Conservation (phyloP, 2,888 invertebrate species). For the Malacosoma neustria region DNA sequence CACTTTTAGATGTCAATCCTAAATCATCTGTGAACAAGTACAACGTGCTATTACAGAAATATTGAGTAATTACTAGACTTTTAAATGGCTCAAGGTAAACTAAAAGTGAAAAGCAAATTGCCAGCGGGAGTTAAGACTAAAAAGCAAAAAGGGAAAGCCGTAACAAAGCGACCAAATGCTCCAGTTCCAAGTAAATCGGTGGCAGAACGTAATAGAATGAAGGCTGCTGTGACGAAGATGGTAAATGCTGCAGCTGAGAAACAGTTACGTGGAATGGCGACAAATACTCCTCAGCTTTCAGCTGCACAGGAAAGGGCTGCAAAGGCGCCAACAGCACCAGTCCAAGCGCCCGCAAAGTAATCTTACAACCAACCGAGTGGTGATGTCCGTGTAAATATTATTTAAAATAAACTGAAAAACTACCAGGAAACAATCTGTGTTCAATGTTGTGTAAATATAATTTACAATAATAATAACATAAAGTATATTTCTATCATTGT, state of each 20-base stretch:
- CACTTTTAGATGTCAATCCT: not conserved
- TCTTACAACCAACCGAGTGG: conserved; percentile 10
- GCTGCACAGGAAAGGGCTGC: conserved; percentile 63
- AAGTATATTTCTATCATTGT: too few species aligned
- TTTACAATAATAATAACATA: too few species aligned
- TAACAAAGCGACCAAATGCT: conserved; percentile 76
- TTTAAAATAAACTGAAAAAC: too few species aligned
- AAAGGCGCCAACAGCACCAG: conserved; percentile 54
- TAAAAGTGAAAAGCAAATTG: conserved; percentile 78
- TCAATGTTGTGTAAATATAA: too few species aligned
- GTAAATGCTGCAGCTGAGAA: conserved; percentile 81
- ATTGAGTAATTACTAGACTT: not conserved
- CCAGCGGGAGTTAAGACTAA: conserved; percentile 72
- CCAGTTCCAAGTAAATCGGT: conserved; percentile 78
- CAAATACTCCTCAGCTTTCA: conserved; percentile 63
- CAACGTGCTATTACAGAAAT: not conserved
- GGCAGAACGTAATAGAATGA: conserved; percentile 77
- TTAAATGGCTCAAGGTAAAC: conserved; percentile 80
- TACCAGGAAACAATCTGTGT: too few species aligned
- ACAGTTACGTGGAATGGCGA: conserved; percentile 76
- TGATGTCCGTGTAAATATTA: conserved; percentile 9
- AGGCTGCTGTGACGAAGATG: conserved; percentile 78
- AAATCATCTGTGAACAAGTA: not conserved
- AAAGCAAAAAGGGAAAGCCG: conserved; percentile 66
- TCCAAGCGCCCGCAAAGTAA: conserved; percentile 34